Percentiles rank a stretch among this genome's conserved stretches.
Conservation (phyloP, 2,113 vertebrate species). For the Oryzias melastigma region DNA sequence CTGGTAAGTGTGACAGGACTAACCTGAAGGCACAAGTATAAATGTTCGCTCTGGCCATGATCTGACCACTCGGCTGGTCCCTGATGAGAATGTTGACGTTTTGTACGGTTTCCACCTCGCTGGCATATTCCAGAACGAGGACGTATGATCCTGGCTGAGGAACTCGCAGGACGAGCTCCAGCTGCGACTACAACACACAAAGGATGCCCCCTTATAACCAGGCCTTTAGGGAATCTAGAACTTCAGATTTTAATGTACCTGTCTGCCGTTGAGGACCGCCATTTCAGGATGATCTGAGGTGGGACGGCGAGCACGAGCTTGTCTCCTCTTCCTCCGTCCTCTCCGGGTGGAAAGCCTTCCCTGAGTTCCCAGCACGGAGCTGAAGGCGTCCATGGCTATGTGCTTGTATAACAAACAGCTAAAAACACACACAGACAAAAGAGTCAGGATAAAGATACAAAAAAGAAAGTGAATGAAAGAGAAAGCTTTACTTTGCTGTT, state of each 20-base stretch:
- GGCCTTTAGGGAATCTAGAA: not conserved
- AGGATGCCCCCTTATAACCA: not conserved
- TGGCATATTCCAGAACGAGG: constrained; percentile 86
- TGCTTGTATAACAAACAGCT: constrained; percentile 92
- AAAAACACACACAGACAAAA: not conserved
- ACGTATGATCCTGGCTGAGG: constrained; percentile 78
- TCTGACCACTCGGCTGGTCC: constrained; percentile 52
- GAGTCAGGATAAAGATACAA: not conserved
- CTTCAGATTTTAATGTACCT: constrained; percentile 65
- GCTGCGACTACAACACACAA: constrained; percentile 70
- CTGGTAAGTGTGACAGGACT: constrained; percentile 2
- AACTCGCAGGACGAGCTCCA: constrained; percentile 80
- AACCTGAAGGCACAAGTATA: constrained; percentile 91
- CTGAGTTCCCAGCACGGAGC: constrained; percentile 79
- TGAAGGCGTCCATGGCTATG: constrained; percentile 83
- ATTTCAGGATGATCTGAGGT: constrained; percentile 79
- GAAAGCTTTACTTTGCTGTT: constrained; percentile 76
- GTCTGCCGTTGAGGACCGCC: constrained; percentile 81
- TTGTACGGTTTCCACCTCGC: constrained; percentile 68
- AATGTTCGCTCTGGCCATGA: constrained; percentile 79
- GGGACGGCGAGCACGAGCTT: constrained; percentile 69
- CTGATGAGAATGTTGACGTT: constrained; percentile 73
- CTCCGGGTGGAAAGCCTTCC: constrained; percentile 63
- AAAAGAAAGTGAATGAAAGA: not conserved
- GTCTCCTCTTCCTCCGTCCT: constrained; percentile 61